Conservation (phyloP, 2,797 vertebrate genomes). For the Leuciscus waleckii region DNA sequence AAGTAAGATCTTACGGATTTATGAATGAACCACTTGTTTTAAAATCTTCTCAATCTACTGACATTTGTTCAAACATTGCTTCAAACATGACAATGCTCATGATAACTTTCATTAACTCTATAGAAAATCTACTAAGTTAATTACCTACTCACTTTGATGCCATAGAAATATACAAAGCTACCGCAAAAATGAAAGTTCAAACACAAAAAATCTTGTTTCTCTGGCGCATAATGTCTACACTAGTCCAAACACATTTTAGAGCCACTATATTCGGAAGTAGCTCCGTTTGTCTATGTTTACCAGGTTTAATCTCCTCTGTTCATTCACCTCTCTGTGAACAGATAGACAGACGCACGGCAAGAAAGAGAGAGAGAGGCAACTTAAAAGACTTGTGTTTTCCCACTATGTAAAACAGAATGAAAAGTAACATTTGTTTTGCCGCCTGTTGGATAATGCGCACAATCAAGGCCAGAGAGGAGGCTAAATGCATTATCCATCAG, state of each 20-base stretch:
- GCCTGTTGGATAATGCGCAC: conserved; percentile 77
- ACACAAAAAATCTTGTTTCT: too few species aligned
- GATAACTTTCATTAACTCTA: too few species aligned
- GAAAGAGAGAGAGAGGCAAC: conserved; percentile 46
- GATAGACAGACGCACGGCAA: conserved; percentile 35
- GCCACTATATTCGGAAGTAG: conserved; percentile 19
- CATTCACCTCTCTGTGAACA: conserved; percentile 67
- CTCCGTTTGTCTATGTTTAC: conserved; percentile 59
- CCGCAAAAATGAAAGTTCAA: too few species aligned
- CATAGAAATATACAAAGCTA: too few species aligned
- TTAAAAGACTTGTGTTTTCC: conserved; percentile 76
- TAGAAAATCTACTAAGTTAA: too few species aligned
- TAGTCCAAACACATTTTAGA: background rate
- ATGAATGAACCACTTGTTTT: too few species aligned
- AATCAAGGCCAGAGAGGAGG: conserved; percentile 78
- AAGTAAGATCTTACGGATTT: too few species aligned
- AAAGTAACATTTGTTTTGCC: conserved; percentile 79
- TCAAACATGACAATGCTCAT: too few species aligned
- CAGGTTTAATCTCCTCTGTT: conserved; percentile 71
- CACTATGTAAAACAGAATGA: conserved; percentile 74
- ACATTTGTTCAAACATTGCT: too few species aligned
- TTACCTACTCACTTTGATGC: too few species aligned
- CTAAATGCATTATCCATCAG: conserved; percentile 83
- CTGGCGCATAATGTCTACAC: too few species aligned
- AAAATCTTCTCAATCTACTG: too few species aligned